Base-by-base conservation (phyloP, 2,113 vertebrate species). In the Herpetotheres cachinnans region DNA sequence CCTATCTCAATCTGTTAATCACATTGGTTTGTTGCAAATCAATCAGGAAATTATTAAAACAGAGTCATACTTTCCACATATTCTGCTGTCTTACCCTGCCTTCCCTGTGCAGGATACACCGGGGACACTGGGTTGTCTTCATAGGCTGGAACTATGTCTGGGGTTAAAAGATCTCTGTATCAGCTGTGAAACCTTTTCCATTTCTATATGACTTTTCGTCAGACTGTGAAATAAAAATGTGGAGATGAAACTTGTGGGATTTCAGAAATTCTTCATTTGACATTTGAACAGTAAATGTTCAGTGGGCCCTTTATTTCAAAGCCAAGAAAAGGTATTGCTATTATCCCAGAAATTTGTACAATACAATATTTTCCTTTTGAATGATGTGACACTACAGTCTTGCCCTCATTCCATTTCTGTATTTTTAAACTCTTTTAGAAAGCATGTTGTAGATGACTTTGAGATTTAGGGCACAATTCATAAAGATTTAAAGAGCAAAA, bases 391-490 rank as follows among this genome's bases (percentile, higher is more conserved):
- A 69, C 36, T 79, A 56, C 32, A 56, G 40, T 88, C 83, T 92
- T 97, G 62, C 40, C 83, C 81, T 90, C 42, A 82, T 91, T 94
- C 67, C 27, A 90, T 76, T 59, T 83, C 71, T 50, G 2, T 93
- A 94, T 95, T 96, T 95, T 93, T 86, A 93, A 91, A 71, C 58
- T 87, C 26, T 56, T 30, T 92, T 50, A 79, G 63, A 95, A 92
- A 90, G 47, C 49, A 71, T n/a, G 20, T 54, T 20, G 3, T 72
- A 89, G 80, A 88, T 78, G 54, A 90, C 89, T 88, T 74, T 93
- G 74, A 92, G 81, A 93, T 88, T 95, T 89, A 90, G 49, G 86
- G 30, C 34, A 96, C 47, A 89, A 92, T 89, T 91, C 80, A 84
- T 55, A 90, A 88, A 87, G 63, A 42, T 95, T 95, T 90, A 82